Base-by-base conservation (phyloP, 2,888 invertebrate genomes). In the Thumatha senex region DNA sequence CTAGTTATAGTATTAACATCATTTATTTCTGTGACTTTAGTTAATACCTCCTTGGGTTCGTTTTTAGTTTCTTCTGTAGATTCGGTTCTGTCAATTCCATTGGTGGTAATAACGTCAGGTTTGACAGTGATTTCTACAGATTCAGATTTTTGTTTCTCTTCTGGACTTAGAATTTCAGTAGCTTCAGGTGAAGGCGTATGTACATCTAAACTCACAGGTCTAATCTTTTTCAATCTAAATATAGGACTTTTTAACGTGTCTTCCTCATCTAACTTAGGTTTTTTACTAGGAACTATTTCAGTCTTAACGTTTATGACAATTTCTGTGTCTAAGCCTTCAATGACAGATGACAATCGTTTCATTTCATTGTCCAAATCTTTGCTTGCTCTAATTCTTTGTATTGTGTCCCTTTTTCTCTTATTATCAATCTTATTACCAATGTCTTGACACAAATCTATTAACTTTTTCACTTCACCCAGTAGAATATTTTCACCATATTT, bases 401-500 rank as follows among this genome's bases (percentile, higher is more conserved):
- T 43, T 2, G 74, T 68, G 15, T 83, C 78, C 40, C 76, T 76
- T 43, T 84, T 86, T 2, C 77, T 76, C 45, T 72, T 82, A 40
- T 74, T 81, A 24, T 84, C 84, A 1, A 63, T 64, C 54, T 72
- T 83, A 39, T 87, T 80, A 15, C 69, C 67, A 0, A 79, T 59
- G 39, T 85, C 84, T n/a, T 80, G 64, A 2, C 80, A 78, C 7
- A 83, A 48, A 62, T 92, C 91, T 1, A 86, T 81, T 1, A 92
- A 50, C 48, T 89, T 88, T 51, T 85, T 89, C 0, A 88, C 65
- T 65, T 92, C 92, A 0, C 88, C 89, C n/a, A 89, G 57, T 1
- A 91, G 77, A 42, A 92, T 89, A 59, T 86, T 91, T 48, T 92
- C 91, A 0, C 91, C 92, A 42, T 92, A 92, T 50, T 90, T 92